Base-by-base conservation (phyloP, 2,113 vertebrate genomes). In the Protobothrops flavoviridis region DNA sequence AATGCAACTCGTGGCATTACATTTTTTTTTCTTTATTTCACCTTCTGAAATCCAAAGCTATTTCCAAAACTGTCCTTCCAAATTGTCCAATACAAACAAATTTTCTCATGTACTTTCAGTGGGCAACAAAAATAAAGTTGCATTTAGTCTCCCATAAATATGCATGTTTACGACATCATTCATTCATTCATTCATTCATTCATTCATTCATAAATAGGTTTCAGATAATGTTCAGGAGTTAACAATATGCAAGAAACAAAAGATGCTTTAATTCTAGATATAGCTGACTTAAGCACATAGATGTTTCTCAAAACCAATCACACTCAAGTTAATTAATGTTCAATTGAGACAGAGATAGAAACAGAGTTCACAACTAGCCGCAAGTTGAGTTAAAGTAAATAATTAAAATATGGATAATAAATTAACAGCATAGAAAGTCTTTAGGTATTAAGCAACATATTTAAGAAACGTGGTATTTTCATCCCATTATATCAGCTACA, bases 401-500 rank as follows among this genome's bases (percentile, higher is more conserved):
- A 96, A 95, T 45, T 64, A 94, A 92, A 88, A 53, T 10, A 17
- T 4, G 90, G 43, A 93, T 94, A 96, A 95, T 96, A 95, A 97
- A 95, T 96, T 94, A 95, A 8, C 59, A 61, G 55, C 90, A 94
- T 93, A 96, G 86, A 88, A 94, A 95, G 91, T 95, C 87, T 94
- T 97, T 95, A 96, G 94, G 90, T 90, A 89, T 95, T 97, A 89
- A 64, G 92, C 94, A 97, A 96, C 89, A 93, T 94, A 81, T 94
- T 93, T 95, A 85, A 0, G 9, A 96, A 96, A 95, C 21, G 57
- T 92, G 96, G 89, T 93, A 50, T 95, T 96, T 96, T 96, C 95
- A 97, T 94, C 90, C 94, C 96, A 95, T 61, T 59, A 96, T 94
- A 95, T 96, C 95, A 96, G 94, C 95, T 93, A 95, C 95, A 94